Conservation (phyloP, 2,113 vertebrate species). For the Choloepus hoffmanni region DNA sequence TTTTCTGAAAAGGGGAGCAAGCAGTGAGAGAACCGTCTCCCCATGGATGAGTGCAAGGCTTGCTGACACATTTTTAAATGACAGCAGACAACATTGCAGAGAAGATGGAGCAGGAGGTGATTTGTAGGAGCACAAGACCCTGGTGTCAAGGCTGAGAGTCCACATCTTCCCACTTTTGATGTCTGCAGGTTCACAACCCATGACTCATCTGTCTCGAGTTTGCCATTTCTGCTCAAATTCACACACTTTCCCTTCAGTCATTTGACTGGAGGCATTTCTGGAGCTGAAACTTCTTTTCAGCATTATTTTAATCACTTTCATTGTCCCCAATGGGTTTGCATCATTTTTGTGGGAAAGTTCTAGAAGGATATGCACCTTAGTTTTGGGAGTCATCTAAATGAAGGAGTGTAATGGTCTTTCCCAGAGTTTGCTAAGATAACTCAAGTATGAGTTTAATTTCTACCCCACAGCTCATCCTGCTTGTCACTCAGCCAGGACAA, state of each 20-base stretch:
- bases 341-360: not conserved
- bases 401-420: not conserved
- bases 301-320: not conserved
- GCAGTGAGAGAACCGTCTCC: rapidly evolving
- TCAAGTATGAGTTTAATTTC: not conserved
- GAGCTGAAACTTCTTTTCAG: not conserved
- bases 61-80: not conserved
- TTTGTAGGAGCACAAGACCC: no score
- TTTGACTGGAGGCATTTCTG: not conserved
- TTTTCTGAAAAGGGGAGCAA: not conserved
- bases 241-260: no score
- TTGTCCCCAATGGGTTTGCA: not conserved
- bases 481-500: not conserved
- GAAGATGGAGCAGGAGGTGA: rapidly evolving
- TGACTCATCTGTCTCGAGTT: rapidly evolving
- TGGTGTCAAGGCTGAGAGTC: rapidly evolving
- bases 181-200: rapidly evolving
- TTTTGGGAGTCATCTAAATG: rapidly evolving
- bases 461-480: not conserved
- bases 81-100: rapidly evolving
- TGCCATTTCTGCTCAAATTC: not conserved
- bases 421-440: not conserved
- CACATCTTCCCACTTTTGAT: no score
- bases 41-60: rapidly evolving
- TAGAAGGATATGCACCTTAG: not conserved